Conservation (phyloP, 2,888 invertebrate species). For the Papilio demoleus region DNA sequence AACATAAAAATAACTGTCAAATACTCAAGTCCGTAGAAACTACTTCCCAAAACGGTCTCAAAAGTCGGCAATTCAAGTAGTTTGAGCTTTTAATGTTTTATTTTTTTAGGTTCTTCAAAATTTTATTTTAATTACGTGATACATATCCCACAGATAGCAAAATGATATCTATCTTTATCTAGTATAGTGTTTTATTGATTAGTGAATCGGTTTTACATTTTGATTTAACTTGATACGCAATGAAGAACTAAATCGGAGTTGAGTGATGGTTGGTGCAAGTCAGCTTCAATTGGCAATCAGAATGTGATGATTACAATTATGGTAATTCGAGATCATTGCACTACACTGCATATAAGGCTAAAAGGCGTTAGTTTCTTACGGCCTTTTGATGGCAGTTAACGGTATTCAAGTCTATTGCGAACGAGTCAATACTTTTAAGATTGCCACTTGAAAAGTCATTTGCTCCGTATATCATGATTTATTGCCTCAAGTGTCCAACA, state of each 20-base stretch:
- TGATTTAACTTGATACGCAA: no score
- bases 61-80: constrained; percentile 26
- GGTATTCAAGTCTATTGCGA: constrained; percentile 20
- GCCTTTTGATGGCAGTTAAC: constrained; percentile 23
- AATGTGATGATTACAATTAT: constrained; percentile 28
- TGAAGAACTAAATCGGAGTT: constrained; percentile 13
- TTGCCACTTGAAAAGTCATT: constrained; percentile 27
- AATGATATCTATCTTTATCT: background rate
- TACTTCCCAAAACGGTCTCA: background rate
- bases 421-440: constrained; percentile 19
- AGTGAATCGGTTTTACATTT: background rate
- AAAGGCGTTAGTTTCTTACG: constrained; percentile 5
- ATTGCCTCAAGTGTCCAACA: constrained; percentile 13
- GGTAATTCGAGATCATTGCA: constrained; percentile 20
- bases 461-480: constrained; percentile 25
- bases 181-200: background rate
- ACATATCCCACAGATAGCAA: background rate
- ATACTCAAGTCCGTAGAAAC: constrained; percentile 15
- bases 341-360: constrained; percentile 7
- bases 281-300: constrained; percentile 27
- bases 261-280: constrained; percentile 45
- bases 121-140: background rate
- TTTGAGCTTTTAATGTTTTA: background rate
- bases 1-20: constrained; percentile 25
- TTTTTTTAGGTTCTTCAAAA: background rate